Conservation (phyloP, 2,113 vertebrate species). For the Mugil cephalus region DNA sequence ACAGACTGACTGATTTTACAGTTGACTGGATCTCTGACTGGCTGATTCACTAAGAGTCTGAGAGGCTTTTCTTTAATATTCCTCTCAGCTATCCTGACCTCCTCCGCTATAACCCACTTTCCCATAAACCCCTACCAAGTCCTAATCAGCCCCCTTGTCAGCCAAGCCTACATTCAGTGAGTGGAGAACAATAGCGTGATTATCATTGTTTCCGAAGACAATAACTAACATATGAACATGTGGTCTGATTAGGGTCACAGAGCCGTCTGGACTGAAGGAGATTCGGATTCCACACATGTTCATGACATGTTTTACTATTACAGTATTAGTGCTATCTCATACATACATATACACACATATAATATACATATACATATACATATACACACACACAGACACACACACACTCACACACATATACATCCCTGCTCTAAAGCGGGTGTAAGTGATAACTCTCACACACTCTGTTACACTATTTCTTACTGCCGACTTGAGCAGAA, state of each 20-base stretch:
- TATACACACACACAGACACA: too few relatives aligned
- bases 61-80: conserved; percentile 27
- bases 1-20: conserved; percentile 29
- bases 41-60: conserved; percentile 32
- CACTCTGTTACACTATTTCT: neutral
- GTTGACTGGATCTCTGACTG: conserved; percentile 38
- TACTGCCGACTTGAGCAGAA: conserved; percentile 14
- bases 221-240: conserved; percentile 47
- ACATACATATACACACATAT: too few relatives aligned
- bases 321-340: too few relatives aligned
- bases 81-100: conserved; percentile 20
- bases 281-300: neutral
- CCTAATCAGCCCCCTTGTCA: conserved; percentile 23
- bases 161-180: conserved; percentile 30
- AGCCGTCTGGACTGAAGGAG: conserved; percentile 3
- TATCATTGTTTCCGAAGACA: conserved; percentile 59
- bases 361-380: too few relatives aligned
- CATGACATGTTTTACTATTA: neutral
- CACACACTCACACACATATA: too few relatives aligned
- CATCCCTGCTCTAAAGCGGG: neutral
- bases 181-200: conserved; percentile 62
- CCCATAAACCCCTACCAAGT: conserved; percentile 26
- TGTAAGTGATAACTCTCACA: neutral
- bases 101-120: conserved; percentile 72
- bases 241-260: conserved; percentile 30